Conservation (phyloP, 2,797 vertebrate species). For the Cheirogaleus major region DNA sequence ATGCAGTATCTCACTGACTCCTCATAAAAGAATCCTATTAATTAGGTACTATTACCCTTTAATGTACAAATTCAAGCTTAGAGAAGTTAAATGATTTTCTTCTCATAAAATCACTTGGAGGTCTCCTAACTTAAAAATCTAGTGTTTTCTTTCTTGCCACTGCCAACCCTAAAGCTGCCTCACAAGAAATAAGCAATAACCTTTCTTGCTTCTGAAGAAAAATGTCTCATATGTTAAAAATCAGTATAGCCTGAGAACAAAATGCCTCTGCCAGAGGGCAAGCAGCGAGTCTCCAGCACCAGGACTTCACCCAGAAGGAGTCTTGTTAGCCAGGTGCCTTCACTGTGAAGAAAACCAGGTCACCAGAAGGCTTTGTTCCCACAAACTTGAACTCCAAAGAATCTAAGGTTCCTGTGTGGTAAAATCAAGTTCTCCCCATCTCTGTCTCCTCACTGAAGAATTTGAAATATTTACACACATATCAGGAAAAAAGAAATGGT, state of each 20-base stretch:
- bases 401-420: background rate
- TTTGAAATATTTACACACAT: constrained; percentile 13
- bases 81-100: constrained; percentile 11
- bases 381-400: background rate
- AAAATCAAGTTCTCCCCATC: background rate
- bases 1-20: background rate
- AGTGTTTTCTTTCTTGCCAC: background rate
- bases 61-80: background rate
- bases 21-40: background rate
- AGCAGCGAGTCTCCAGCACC: background rate
- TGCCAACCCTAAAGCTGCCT: background rate
- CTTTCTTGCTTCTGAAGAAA: constrained; percentile 29
- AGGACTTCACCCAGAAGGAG: background rate
- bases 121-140: constrained; percentile 25
- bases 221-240: background rate
- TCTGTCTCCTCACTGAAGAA: background rate
- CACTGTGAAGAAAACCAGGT: background rate
- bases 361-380: background rate
- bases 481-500: background rate
- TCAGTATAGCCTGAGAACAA: background rate
- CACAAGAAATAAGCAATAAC: background rate
- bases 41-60: background rate
- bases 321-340: background rate
- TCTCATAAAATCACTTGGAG: background rate
- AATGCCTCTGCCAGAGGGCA: background rate